Conservation (phyloP, 2,888 invertebrate genomes). For the Quadroppia sp. region DNA sequence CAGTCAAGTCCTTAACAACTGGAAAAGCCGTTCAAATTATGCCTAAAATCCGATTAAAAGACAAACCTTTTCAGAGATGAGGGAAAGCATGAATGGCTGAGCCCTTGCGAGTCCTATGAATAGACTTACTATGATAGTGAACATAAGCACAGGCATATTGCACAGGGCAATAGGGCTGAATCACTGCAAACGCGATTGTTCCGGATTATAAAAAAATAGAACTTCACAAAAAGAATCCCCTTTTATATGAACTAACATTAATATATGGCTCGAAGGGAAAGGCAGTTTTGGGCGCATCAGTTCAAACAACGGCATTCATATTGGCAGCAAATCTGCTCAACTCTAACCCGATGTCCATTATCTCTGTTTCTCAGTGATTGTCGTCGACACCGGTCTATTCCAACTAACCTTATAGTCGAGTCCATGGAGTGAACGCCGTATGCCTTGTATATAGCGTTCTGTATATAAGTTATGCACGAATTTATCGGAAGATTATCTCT, state of each 20-base stretch:
- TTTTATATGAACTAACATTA: neutral
- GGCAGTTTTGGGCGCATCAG: slow-evolving; percentile 29
- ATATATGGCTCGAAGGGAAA: slow-evolving; percentile 32
- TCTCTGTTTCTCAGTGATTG: slow-evolving; percentile 37
- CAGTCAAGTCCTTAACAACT: slow-evolving; percentile 37
- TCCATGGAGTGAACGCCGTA: neutral
- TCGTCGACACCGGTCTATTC: slow-evolving; percentile 27
- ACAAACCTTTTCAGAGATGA: slow-evolving; percentile 32
- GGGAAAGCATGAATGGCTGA: slow-evolving; percentile 15
- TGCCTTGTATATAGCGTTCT: neutral
- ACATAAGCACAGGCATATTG: neutral
- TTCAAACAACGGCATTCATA: slow-evolving; percentile 16
- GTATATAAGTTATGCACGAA: slow-evolving; percentile 4
- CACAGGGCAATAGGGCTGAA: slow-evolving; percentile 15
- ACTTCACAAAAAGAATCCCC: neutral
- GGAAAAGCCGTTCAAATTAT: slow-evolving; percentile 33
- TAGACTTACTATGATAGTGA: slow-evolving; percentile 2
- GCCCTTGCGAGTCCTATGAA: neutral
- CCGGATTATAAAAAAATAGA: slow-evolving; percentile 33
- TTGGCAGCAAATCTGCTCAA: slow-evolving; percentile 27
- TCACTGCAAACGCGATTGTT: slow-evolving; percentile 35
- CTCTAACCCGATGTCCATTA: slow-evolving; percentile 36
- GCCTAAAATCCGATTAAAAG: slow-evolving; percentile 27
- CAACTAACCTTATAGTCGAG: too few species aligned
- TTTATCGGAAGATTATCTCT: slow-evolving; percentile 30